Evolutionary conservation across 2,888 invertebrate species (phyloP).

Genomic region (Microplitis manilae): DNA sequence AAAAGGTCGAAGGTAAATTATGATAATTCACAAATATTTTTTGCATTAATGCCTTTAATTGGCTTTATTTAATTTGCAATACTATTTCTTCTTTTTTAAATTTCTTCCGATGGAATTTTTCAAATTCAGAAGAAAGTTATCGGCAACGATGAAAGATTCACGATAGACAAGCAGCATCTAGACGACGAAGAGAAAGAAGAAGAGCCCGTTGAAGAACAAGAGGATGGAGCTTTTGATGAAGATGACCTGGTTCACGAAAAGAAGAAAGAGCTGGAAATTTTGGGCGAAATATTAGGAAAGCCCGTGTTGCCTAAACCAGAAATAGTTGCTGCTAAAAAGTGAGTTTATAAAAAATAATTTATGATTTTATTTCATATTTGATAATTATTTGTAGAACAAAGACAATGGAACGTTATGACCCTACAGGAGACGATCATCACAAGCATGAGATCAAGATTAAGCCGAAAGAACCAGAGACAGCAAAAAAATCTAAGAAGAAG

Average conservation of each 20-base stretch:
- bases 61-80: background rate
- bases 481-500: background rate
- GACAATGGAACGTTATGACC: constrained; percentile 67
- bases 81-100: constrained; percentile 43
- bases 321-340: constrained; percentile 44
- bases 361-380: background rate
- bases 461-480: constrained; percentile 46
- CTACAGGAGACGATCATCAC: constrained; percentile 59
- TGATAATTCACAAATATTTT: constrained; percentile 23
- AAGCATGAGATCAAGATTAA: constrained; percentile 58
- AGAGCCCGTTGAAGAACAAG: constrained; percentile 57
- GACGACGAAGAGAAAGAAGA: constrained; percentile 73
- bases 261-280: constrained; percentile 74
- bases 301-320: constrained; percentile 62
- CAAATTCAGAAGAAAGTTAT: constrained; percentile 78
- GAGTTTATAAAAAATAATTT: constrained; percentile 2
- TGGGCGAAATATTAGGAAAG: constrained; percentile 75
- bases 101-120: no score
- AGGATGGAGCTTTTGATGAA: constrained; percentile 45
- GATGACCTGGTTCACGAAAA: constrained; percentile 73
- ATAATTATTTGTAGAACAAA: constrained; percentile 49
- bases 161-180: constrained; percentile 81
- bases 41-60: background rate
- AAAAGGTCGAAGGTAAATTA: constrained; percentile 79
- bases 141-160: constrained; percentile 85